Percentiles rank a stretch among this genome's conserved stretches.
phyloP scores from a whole-genome alignment of 2,113 vertebrate species.

The Theristicus caerulescens region DNA sequence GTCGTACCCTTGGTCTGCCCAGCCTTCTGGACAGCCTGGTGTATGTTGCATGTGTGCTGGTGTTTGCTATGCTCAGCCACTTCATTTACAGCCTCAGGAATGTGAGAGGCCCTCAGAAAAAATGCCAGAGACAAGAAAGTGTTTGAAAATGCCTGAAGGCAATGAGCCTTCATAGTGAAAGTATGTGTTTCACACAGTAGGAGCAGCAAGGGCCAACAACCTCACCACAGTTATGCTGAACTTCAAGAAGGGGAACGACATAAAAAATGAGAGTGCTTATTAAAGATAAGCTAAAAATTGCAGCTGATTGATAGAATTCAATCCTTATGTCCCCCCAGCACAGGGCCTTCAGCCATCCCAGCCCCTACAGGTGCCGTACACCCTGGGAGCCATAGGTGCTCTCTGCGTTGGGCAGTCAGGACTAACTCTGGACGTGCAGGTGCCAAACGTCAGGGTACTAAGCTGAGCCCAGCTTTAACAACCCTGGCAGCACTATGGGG shows the following conservation, averaged over 20 bases:
- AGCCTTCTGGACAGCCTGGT: neutral
- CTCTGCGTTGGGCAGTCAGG: neutral
- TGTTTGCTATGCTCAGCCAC: slow-evolving; percentile 15
- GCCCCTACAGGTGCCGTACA: neutral
- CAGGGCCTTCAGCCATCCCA: neutral
- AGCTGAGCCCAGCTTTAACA: neutral
- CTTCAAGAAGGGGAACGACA: neutral
- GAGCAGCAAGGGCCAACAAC: neutral
- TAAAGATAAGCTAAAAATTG: neutral
- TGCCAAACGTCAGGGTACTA: neutral
- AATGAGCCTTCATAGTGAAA: neutral
- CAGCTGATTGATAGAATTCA: neutral
- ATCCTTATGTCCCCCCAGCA: neutral
- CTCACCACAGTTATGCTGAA: neutral
- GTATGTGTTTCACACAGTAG: neutral
- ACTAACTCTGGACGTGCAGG: neutral
- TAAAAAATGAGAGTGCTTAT: neutral
- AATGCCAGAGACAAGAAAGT: neutral
- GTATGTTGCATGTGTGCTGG: neutral
- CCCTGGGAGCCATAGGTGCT: neutral
- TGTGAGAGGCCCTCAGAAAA: slow-evolving; percentile 23
- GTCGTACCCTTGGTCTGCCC: neutral
- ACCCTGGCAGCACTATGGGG: neutral
- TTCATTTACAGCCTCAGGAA: slow-evolving; percentile 60
- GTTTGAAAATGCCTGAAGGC: neutral